phyloP scores from a whole-genome alignment of 2,888 invertebrate species.

The Cryptophagus acutangulus region DNA sequence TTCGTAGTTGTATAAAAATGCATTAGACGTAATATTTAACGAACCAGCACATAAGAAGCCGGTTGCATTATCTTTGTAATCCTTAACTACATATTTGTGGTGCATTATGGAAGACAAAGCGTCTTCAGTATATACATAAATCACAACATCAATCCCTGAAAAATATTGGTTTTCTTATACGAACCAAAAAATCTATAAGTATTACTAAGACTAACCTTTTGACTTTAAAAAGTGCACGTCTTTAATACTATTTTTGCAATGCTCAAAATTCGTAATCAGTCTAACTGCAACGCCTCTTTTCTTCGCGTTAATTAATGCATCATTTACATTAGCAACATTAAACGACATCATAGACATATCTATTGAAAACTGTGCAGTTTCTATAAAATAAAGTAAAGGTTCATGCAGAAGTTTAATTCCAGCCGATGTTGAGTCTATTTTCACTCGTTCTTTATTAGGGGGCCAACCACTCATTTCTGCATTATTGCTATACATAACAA shows the following conservation, averaged over 20 bases:
- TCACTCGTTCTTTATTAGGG: constrained; percentile 10
- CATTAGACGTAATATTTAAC: constrained; percentile 35
- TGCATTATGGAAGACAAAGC: constrained; percentile 38
- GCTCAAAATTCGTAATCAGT: constrained; percentile 36
- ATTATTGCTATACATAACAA: constrained; percentile 32
- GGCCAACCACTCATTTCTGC: constrained; percentile 35
- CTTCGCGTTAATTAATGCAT: constrained; percentile 29
- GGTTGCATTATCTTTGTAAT: constrained; percentile 26
- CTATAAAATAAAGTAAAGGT: constrained; percentile 38
- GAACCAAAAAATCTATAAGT: not conserved
- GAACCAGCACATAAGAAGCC: constrained; percentile 39
- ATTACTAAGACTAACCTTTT: not conserved
- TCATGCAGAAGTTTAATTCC: constrained; percentile 29
- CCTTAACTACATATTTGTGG: constrained; percentile 42
- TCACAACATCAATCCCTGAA: not conserved
- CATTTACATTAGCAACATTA: constrained; percentile 25
- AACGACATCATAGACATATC: constrained; percentile 38
- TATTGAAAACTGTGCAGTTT: constrained; percentile 31
- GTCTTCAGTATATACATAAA: not conserved
- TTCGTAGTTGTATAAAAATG: constrained; percentile 39
- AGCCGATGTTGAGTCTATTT: constrained; percentile 4
- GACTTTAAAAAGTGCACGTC: not conserved
- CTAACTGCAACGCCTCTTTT: constrained; percentile 36
- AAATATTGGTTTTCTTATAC: not conserved
- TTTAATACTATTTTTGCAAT: constrained; percentile 8